These are phyloP conservation scores for Paralichthys olivaceus DNA, from an alignment of 2,113 vertebrate species.

Conservation along the genomic window DNA sequence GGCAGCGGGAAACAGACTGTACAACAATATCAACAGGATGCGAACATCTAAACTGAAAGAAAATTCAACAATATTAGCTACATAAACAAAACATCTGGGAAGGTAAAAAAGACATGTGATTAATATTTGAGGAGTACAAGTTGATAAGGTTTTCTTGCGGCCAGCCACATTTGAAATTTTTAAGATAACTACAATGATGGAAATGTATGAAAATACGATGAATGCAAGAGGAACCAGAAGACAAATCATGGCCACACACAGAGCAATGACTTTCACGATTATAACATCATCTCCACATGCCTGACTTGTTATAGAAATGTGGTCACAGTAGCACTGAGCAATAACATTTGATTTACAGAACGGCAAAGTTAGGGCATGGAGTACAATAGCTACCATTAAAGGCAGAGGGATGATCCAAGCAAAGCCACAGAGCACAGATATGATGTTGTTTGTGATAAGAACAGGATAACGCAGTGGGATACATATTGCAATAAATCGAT, in stretches of 20 bases:
- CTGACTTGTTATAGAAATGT: slow-evolving; percentile 62
- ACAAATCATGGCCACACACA: slow-evolving; percentile 68
- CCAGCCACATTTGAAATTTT: slow-evolving; percentile 63
- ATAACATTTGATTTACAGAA: slow-evolving; percentile 77
- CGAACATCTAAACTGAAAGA: slow-evolving; percentile 64
- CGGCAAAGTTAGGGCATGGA: slow-evolving; percentile 34
- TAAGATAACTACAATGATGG: slow-evolving; percentile 62
- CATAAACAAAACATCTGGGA: slow-evolving; percentile 78
- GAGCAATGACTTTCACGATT: not conserved
- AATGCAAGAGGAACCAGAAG: slow-evolving; percentile 73
- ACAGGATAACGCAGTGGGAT: slow-evolving; percentile 69
- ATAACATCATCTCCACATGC: slow-evolving; percentile 52
- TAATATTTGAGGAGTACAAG: slow-evolving; percentile 77
- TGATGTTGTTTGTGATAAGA: slow-evolving; percentile 66
- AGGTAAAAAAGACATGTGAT: slow-evolving; percentile 79
- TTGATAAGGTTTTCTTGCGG: slow-evolving; percentile 67
- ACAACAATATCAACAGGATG: slow-evolving; percentile 71
- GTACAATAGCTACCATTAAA: slow-evolving; percentile 39
- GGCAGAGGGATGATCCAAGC: slow-evolving; percentile 67
- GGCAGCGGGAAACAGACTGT: slow-evolving; percentile 76
- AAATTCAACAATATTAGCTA: slow-evolving; percentile 46
- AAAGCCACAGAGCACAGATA: slow-evolving; percentile 57
- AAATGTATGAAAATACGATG: slow-evolving; percentile 74
- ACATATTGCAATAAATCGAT: slow-evolving; percentile 76
- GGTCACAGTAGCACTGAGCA: slow-evolving; percentile 74